phyloP scores from a whole-genome alignment of 2,113 vertebrate species.

The Atherinomorus stipes region DNA sequence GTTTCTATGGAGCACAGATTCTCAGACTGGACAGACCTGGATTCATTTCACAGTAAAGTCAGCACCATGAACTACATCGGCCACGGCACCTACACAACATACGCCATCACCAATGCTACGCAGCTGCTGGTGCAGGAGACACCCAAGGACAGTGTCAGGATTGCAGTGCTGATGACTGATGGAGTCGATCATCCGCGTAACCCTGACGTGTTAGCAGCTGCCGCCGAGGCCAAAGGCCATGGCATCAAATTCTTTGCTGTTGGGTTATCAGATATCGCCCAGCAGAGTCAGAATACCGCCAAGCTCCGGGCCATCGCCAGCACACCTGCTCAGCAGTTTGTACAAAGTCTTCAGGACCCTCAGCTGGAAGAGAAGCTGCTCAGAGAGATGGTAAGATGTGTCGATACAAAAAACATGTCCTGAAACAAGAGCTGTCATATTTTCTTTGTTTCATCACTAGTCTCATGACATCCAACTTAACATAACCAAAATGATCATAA shows the following conservation, averaged over 20 bases:
- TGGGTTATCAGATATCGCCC: conserved; percentile 81
- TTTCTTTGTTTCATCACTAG: not conserved
- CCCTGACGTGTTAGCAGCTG: conserved; percentile 82
- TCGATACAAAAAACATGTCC: too few species aligned
- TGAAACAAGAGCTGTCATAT: too few species aligned
- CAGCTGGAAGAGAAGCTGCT: conserved; percentile 80
- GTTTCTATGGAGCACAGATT: conserved; percentile 86
- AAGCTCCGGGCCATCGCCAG: conserved; percentile 88
- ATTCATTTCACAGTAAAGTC: conserved; percentile 84
- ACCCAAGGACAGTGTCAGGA: conserved; percentile 75
- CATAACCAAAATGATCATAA: too few species aligned
- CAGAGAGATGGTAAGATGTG: conserved; percentile 62
- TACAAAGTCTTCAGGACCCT: conserved; percentile 85
- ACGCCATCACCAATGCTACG: conserved; percentile 88
- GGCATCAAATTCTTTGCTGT: conserved; percentile 87
- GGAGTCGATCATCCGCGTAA: conserved; percentile 89
- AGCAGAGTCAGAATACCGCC: conserved; percentile 76
- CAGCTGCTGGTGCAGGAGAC: conserved; percentile 86
- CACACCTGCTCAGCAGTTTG: conserved; percentile 74
- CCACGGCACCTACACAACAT: conserved; percentile 90
- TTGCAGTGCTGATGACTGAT: conserved; percentile 89
- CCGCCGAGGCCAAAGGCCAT: conserved; percentile 82
- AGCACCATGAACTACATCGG: conserved; percentile 85
- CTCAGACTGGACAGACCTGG: conserved; percentile 83
- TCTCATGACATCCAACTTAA: too few species aligned